phyloP scores from a whole-genome alignment of 2,888 invertebrate genomes.

The Lepas anatifera region DNA sequence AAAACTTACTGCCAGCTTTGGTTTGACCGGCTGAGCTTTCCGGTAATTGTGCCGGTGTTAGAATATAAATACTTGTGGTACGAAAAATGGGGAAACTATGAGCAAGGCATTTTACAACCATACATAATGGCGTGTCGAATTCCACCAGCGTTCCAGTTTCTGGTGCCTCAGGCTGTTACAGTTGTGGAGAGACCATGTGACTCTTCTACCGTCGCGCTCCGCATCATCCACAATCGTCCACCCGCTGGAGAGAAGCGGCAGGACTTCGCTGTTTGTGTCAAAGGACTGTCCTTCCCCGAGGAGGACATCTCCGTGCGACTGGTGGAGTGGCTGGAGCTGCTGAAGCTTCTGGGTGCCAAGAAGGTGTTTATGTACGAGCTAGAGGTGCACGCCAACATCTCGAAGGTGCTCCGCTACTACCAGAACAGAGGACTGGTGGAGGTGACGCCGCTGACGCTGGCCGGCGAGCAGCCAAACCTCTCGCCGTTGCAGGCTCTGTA shows the following conservation, averaged over 20 bases:
- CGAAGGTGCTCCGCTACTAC: slow-evolving; percentile 56
- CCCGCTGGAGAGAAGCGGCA: slow-evolving; percentile 43
- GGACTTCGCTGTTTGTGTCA: slow-evolving; percentile 84
- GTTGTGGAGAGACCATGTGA: slow-evolving; percentile 74
- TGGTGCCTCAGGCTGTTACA: slow-evolving; percentile 72
- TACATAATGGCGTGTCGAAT: slow-evolving; percentile 80
- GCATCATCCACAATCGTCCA: slow-evolving; percentile 68
- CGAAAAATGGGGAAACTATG: slow-evolving; percentile 86
- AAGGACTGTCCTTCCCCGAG: slow-evolving; percentile 83
- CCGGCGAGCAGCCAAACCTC: slow-evolving; percentile 80
- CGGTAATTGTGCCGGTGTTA: slow-evolving; percentile 55
- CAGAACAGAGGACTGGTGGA: slow-evolving; percentile 51
- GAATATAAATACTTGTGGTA: slow-evolving; percentile 93
- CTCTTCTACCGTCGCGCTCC: slow-evolving; percentile 67
- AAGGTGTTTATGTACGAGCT: slow-evolving; percentile 84
- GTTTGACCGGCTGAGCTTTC: slow-evolving; percentile 72
- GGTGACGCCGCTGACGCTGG: slow-evolving; percentile 67
- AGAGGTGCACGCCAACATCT: slow-evolving; percentile 71
- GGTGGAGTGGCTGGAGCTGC: slow-evolving; percentile 87
- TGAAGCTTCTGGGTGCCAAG: slow-evolving; percentile 74
- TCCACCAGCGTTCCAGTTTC: slow-evolving; percentile 45
- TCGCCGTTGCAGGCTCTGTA: slow-evolving; percentile 81
- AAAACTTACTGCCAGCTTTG: slow-evolving; percentile 76
- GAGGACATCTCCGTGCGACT: slow-evolving; percentile 79
- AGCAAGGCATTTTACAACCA: slow-evolving; percentile 80